These are phyloP conservation scores for Terebella lapidaria DNA, from an alignment of 2,888 invertebrate genomes.

Conservation along the genomic window DNA sequence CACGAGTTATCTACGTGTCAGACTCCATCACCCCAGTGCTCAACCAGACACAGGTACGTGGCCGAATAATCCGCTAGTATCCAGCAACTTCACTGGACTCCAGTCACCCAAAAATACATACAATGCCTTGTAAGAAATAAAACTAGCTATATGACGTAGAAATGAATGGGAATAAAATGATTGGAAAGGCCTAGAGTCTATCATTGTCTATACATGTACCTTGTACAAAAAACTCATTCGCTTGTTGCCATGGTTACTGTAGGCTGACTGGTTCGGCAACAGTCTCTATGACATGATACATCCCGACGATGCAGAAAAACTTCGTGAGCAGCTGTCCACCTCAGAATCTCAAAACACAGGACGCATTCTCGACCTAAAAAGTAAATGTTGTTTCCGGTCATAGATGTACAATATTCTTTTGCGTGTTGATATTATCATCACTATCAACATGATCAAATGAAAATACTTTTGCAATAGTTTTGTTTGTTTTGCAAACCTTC, in stretches of 20 bases:
- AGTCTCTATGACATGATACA: constrained; percentile 93
- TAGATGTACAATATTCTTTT: no score
- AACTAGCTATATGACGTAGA: no score
- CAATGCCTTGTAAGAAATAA: no score
- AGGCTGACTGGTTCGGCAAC: constrained; percentile 94
- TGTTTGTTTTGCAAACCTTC: neutral
- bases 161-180: no score
- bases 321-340: constrained; percentile 93
- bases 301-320: constrained; percentile 91
- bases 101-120: no score
- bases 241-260: no score
- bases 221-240: no score
- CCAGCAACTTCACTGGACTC: no score
- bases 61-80: no score
- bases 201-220: no score
- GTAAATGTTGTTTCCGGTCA: constrained; percentile 45
- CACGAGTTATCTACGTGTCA: constrained; percentile 94
- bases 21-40: constrained; percentile 97
- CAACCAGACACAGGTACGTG: constrained; percentile 79
- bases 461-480: neutral
- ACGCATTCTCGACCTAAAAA: constrained; percentile 92
- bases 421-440: no score
- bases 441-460: neutral
- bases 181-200: no score
- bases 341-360: constrained; percentile 91